Base-by-base conservation (phyloP, 2,888 invertebrate genomes). In the Acronicta leporina region DNA sequence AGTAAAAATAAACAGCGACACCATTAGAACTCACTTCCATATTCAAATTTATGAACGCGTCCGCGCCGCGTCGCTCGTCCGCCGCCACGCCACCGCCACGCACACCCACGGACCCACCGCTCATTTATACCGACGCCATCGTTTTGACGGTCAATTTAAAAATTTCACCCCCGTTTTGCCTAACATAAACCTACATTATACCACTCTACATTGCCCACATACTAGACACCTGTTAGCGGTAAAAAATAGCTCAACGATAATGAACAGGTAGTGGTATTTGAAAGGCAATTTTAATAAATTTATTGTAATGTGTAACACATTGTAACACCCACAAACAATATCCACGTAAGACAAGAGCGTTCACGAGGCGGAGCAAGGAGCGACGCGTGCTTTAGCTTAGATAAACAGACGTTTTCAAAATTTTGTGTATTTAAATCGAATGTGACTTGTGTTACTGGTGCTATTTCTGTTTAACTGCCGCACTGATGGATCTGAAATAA, bases 1-100 rank as follows among this genome's bases (percentile, higher is more conserved):
- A 93, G 92, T 94, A 92, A 94, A 95, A 95, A 95, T 95, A 95
- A 95, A 95, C 95, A 95, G 92, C 90, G 91, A 89, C 91, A 92
- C 92, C 92, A 95, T 95, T 94, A 95, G 91, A 92, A 94, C 92
- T 92, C 95, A 95, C 95, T 95, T 95, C 95, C 94, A 95, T 95
- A 94, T 95, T 94, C 92, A 91, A 94, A 94, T 94, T 92, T 93
- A 93, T 93, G 92, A 94, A 92, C 90, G 90, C 90, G 92, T 89
- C 87, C 88, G 82, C 86, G 80, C 83, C 83, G 82, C 74, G 65
- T 75, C 78, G 68, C 79, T 73, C 69, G 80, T 79, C 77, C 81
- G 80, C 61, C 59, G 54, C 63, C 56, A 63, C 65, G 57, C 81
- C 77, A 77, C 77, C 69, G 75, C 55, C 33, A 47, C 66, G 25